A percentile compares a stretch with the other conserved stretches of the same genome.
phyloP scores from a whole-genome alignment of 53 echinoderm and acorn worm species.

The Stichopus horrens region DNA sequence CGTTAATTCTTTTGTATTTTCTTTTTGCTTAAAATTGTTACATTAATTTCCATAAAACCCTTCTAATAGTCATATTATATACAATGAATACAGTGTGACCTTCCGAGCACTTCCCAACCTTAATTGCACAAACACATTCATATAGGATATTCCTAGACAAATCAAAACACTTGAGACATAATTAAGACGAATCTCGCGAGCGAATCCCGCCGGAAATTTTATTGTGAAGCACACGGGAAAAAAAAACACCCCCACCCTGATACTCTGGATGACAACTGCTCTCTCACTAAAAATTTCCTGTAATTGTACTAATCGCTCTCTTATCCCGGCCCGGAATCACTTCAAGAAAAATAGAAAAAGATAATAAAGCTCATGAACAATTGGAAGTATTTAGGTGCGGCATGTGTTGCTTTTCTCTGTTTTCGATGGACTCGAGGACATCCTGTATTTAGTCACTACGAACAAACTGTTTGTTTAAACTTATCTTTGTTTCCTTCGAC shows the following conservation, averaged over 20 bases:
- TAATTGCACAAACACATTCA: constrained; percentile 4
- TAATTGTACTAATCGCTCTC: constrained; percentile 34
- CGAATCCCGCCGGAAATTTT: constrained; percentile 3
- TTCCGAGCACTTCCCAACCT: constrained; percentile 14
- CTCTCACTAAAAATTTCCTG: constrained; percentile 28
- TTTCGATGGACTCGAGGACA: constrained; percentile 32
- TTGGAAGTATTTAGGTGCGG: constrained; percentile 21
- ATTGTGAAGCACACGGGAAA: constrained; percentile 30
- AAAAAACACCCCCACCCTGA: constrained; percentile 36
- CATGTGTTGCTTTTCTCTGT: constrained; percentile 37
- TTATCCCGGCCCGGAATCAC: background rate
- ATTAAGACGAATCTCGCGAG: background rate
- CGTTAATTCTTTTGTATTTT: too few species aligned
- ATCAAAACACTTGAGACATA: constrained; percentile 10
- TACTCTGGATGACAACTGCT: constrained; percentile 23
- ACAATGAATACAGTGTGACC: background rate
- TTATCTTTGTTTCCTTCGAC: constrained; percentile 43
- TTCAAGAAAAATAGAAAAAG: constrained; percentile 31
- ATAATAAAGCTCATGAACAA: constrained; percentile 20
- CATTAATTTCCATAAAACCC: background rate
- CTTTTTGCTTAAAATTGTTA: background rate
- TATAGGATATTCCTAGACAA: constrained; percentile 6
- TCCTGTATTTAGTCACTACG: constrained; percentile 42
- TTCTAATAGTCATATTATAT: background rate
- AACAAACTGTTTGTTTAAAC: constrained; percentile 46